Percentiles rank a stretch among this genome's conserved stretches.
Evolutionary conservation across 2,797 vertebrate genomes (phyloP).

Genomic region (Luscinia megarhynchos): DNA sequence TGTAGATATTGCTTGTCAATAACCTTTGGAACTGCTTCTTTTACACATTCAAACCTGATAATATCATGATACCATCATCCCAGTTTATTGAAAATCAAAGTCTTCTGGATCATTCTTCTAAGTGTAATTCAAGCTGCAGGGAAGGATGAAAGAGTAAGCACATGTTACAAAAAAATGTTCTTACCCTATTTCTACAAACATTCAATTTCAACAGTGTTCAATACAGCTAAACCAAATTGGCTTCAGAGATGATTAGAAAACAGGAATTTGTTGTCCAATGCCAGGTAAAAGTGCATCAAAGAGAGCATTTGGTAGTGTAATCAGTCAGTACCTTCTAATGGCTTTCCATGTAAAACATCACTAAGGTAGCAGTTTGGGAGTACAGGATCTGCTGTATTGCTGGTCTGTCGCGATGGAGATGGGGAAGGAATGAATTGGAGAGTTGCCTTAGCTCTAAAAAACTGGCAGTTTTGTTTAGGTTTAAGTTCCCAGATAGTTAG

Average conservation of each 20-base stretch:
- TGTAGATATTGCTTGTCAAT: neutral
- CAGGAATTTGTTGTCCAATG: neutral
- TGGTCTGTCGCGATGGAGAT: accelerated
- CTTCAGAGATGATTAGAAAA: neutral
- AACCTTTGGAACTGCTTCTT: neutral
- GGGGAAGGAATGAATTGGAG: neutral
- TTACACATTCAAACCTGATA: neutral
- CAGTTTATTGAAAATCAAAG: neutral
- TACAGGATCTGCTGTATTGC: neutral
- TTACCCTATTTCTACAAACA: neutral
- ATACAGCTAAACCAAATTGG: neutral
- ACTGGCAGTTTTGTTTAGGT: neutral
- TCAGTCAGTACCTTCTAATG: neutral
- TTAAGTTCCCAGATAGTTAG: neutral
- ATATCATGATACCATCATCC: neutral
- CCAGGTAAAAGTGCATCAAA: neutral
- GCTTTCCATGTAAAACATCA: neutral
- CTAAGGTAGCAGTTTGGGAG: neutral
- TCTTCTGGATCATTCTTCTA: neutral
- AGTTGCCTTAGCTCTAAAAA: neutral
- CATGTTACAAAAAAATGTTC: neutral
- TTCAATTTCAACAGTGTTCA: neutral
- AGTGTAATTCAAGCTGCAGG: neutral
- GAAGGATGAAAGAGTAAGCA: neutral
- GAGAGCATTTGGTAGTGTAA: neutral